Evolutionary conservation across 2,113 vertebrate genomes (phyloP).

Genomic region (Calonectris borealis): DNA sequence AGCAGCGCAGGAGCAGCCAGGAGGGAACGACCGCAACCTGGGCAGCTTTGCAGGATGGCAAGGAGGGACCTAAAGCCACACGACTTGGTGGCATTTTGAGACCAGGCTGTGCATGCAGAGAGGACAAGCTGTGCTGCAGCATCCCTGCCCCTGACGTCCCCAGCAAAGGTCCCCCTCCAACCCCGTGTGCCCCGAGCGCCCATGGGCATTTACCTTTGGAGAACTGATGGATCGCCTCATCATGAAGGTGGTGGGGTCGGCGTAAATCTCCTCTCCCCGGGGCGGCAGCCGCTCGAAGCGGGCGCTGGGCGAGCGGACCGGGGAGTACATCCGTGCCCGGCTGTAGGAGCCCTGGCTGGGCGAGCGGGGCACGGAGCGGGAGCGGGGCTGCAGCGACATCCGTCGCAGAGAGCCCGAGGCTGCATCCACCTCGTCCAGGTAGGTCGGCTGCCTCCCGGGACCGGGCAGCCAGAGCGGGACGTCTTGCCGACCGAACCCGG

Average conservation of each 20-base stretch:
- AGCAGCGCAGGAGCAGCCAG: neutral
- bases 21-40: neutral
- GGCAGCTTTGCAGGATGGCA: neutral
- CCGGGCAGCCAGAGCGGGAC: constrained; percentile 68
- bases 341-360: constrained; percentile 86
- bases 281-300: constrained; percentile 80
- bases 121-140: neutral
- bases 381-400: constrained; percentile 90
- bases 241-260: constrained; percentile 81
- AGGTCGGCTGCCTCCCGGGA: constrained; percentile 60
- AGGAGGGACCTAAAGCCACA: neutral
- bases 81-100: rapidly evolving
- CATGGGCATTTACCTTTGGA: constrained; percentile 80
- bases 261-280: constrained; percentile 82
- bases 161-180: rapidly evolving
- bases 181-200: rapidly evolving
- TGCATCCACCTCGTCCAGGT: constrained; percentile 79
- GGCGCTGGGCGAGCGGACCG: constrained; percentile 83
- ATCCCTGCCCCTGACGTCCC: neutral
- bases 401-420: constrained; percentile 81
- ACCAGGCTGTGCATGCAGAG: rapidly evolving
- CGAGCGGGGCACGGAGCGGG: constrained; percentile 91
- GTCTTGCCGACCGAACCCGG: constrained; percentile 63
- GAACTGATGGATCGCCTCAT: constrained; percentile 91
- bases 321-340: constrained; percentile 83